Evolutionary conservation across 2,888 invertebrate genomes (phyloP), one percentile per base, ranked within the genome.

Genomic region (Chloromyia formosa): DNA sequence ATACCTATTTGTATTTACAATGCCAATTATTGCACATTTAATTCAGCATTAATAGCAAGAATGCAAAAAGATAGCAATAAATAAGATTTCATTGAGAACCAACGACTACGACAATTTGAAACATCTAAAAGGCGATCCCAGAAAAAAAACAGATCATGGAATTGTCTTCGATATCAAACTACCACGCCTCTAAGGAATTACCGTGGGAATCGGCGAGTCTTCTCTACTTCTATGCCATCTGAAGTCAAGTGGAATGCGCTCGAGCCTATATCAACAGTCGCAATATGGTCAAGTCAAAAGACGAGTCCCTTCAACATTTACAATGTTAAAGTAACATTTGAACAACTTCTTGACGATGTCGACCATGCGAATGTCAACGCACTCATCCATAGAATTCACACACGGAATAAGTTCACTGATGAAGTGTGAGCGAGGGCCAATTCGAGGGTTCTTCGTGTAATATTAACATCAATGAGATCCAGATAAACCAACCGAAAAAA

Each of bases 171-270:
- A 22, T 68, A 66, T 75, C 53, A 53, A 53, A 58, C 62, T 45
- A 60, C 75, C 73, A 75, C 75, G 75, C 74, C 74, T 74, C 35
- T 18, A 3, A 53, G 56, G 66, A 69, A 75, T 75, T 75, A 58
- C 58, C 75, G 75, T 75, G 75, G 75, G 75, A 75, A 75, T 61
- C 7, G 27, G 27, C 2, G 35, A 40, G 27, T 10, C 45, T 58
- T 22, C 56, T 74, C 68, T 49, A 68, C 40, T 35, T 40, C 2
- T 42, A 61, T 35, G 42, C 3, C 45, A 20, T 60, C 45, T 18
- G 71, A 56, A 71, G 35, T 71, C 71, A 58, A 71, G 71, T 71
- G 71, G 71, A 71, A 20, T 56, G 27, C 27, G 27, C 27, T 35
- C 18, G 23, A 49, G 49, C 27, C 27, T 49, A 49, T 49, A 49